Conservation (phyloP, 2,888 invertebrate genomes). For the Notodonta ziczac region DNA sequence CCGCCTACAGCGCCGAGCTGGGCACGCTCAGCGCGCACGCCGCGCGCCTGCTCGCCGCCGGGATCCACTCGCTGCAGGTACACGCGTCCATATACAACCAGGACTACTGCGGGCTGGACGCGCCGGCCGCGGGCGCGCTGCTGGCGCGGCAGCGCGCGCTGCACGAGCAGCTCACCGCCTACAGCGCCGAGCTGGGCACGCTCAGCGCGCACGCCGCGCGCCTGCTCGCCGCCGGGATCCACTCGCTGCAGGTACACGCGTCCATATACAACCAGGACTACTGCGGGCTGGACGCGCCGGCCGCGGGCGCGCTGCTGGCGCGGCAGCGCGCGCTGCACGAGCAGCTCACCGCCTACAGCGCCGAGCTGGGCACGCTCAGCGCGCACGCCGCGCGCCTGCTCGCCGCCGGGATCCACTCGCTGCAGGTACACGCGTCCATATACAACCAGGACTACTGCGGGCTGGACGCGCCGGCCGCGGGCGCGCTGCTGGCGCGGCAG, state of each 20-base stretch:
- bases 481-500: slow-evolving; percentile 94
- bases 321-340: slow-evolving; percentile 94
- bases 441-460: not conserved
- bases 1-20: slow-evolving; percentile 95
- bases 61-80: slow-evolving; percentile 81
- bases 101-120: not conserved
- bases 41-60: slow-evolving; percentile 89
- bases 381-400: slow-evolving; percentile 91
- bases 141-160: slow-evolving; percentile 94
- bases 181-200: slow-evolving; percentile 93
- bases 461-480: slow-evolving; percentile 89
- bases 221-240: slow-evolving; percentile 90
- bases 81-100: not conserved
- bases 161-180: slow-evolving; percentile 95
- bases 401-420: slow-evolving; percentile 87
- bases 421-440: slow-evolving; percentile 40
- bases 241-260: slow-evolving; percentile 43
- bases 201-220: slow-evolving; percentile 92
- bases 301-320: slow-evolving; percentile 94
- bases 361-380: slow-evolving; percentile 92
- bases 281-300: slow-evolving; percentile 86
- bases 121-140: slow-evolving; percentile 94
- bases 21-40: slow-evolving; percentile 92
- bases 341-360: slow-evolving; percentile 94
- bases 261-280: not conserved